These are phyloP conservation scores for Spilarctia lutea DNA, from an alignment of 2,888 invertebrate genomes.

Conservation along the genomic window DNA sequence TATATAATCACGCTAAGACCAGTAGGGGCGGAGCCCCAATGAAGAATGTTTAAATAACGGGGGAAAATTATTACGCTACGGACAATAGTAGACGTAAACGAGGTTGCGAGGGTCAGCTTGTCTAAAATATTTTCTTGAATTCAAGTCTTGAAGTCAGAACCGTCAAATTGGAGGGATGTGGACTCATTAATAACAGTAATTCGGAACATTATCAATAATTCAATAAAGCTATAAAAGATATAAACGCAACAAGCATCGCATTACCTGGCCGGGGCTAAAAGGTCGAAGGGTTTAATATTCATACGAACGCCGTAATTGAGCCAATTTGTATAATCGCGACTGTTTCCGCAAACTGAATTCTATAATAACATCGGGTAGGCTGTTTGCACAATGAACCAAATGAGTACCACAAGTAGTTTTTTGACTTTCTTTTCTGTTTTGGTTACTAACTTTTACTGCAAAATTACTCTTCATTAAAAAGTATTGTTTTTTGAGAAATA, in stretches of 20 bases:
- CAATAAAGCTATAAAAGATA: conserved; percentile 45
- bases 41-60: too few relatives aligned
- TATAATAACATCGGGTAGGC: conserved; percentile 45
- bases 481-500: too few relatives aligned
- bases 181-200: conserved; percentile 6
- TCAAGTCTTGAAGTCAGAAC: background rate
- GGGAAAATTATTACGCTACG: too few relatives aligned
- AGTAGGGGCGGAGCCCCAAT: too few relatives aligned
- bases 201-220: conserved; percentile 15
- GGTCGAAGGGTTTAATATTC: conserved; percentile 57
- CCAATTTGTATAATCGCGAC: conserved; percentile 61
- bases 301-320: conserved; percentile 55
- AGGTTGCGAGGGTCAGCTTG: too few relatives aligned
- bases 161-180: background rate
- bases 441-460: too few relatives aligned
- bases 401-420: background rate
- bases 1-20: too few relatives aligned
- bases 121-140: background rate
- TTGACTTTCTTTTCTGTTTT: background rate
- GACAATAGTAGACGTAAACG: too few relatives aligned
- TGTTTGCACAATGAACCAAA: conserved; percentile 33
- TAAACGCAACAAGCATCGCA: conserved; percentile 33
- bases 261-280: conserved; percentile 44
- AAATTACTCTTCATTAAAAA: too few relatives aligned
- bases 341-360: conserved; percentile 52